These are phyloP conservation scores for Gari tellinella DNA, from an alignment of 2,888 invertebrate genomes.

Conservation along the genomic window DNA sequence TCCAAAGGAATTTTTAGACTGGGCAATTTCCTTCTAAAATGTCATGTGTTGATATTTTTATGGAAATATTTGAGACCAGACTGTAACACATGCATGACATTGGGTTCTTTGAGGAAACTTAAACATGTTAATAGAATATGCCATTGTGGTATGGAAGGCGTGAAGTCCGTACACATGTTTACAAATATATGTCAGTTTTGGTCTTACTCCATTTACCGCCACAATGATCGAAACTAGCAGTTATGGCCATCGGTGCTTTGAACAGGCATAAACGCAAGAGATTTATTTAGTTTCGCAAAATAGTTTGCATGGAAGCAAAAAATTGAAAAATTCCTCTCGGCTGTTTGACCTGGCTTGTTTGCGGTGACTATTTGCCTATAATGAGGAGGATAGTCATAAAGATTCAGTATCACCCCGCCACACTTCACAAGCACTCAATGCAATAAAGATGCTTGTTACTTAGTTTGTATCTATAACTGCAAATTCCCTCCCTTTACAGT, in stretches of 20 bases:
- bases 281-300: constrained; percentile 17
- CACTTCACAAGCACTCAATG: too few relatives aligned
- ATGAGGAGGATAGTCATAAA: background rate
- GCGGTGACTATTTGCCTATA: constrained; percentile 11
- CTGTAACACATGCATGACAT: too few relatives aligned
- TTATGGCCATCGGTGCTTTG: constrained; percentile 20
- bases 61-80: too few relatives aligned
- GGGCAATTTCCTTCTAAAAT: too few relatives aligned
- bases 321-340: constrained; percentile 34
- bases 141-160: background rate
- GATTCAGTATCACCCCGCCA: too few relatives aligned
- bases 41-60: too few relatives aligned
- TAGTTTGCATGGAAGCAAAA: constrained; percentile 40
- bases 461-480: too few relatives aligned
- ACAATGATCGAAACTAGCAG: background rate
- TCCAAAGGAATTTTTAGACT: too few relatives aligned
- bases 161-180: constrained; percentile 6
- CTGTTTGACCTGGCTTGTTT: constrained; percentile 18
- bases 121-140: constrained; percentile 28
- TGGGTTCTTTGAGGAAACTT: constrained; percentile 12
- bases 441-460: too few relatives aligned
- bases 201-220: background rate
- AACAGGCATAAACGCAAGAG: constrained; percentile 18
- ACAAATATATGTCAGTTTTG: constrained; percentile 1
- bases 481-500: too few relatives aligned